Conservation (phyloP, 2,113 vertebrate genomes). For the Colius striatus region DNA sequence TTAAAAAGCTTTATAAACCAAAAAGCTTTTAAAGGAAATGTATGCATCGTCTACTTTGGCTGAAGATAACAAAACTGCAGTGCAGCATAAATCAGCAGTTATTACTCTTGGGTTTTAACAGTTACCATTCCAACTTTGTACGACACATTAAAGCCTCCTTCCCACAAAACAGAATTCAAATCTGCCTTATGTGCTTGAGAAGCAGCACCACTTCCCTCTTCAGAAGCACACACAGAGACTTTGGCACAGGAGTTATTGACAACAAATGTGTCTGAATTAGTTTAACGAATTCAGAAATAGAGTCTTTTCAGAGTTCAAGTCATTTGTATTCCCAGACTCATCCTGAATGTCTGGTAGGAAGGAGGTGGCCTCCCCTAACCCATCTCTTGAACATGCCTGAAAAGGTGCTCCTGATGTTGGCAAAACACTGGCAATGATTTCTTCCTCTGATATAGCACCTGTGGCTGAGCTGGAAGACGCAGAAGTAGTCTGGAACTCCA, state of each 20-base stretch:
- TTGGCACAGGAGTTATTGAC: neutral
- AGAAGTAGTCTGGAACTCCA: neutral
- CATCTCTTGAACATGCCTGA: neutral
- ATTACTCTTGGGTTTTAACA: neutral
- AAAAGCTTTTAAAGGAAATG: neutral
- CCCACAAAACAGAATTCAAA: neutral
- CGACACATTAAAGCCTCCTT: neutral
- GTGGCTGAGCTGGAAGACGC: neutral
- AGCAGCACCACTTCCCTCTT: neutral
- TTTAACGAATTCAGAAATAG: neutral
- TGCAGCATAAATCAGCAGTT: neutral
- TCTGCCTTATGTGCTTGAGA: neutral
- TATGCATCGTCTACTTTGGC: neutral
- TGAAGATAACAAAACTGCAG: neutral
- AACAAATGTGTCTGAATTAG: neutral
- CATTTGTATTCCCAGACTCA: neutral
- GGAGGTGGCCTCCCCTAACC: neutral
- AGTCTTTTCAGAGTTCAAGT: neutral
- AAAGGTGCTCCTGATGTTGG: neutral
- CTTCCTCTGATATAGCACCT: neutral
- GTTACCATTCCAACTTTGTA: neutral
- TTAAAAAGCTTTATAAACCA: neutral
- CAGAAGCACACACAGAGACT: neutral
- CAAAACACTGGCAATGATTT: neutral
- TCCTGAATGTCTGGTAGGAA: neutral